Percentiles rank a stretch among this genome's conserved stretches.
phyloP scores from a whole-genome alignment of 2,888 invertebrate species.

The Biston betularia region DNA sequence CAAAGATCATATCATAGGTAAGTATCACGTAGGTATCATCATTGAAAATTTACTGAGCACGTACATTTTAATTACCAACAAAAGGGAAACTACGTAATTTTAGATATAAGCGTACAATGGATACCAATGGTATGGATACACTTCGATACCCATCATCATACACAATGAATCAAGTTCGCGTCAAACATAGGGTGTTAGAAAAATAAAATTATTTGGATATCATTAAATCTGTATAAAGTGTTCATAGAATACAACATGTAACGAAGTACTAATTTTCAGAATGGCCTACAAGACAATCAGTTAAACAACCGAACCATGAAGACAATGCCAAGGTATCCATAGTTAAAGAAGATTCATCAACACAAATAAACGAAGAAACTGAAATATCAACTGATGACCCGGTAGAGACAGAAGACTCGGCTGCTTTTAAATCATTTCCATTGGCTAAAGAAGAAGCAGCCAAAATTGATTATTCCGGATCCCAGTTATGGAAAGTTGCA shows the following conservation, averaged over 20 bases:
- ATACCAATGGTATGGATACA: constrained; percentile 3
- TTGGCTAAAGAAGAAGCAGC: constrained; percentile 51
- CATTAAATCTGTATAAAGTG: constrained; percentile 32
- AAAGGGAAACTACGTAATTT: constrained; percentile 42
- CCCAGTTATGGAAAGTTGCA: constrained; percentile 91
- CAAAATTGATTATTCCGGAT: constrained; percentile 89
- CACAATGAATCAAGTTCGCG: constrained; percentile 44
- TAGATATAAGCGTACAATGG: constrained; percentile 33
- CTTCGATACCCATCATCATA: constrained; percentile 36
- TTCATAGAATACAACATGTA: constrained; percentile 18
- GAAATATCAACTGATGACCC: constrained; percentile 48
- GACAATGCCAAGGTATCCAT: constrained; percentile 43
- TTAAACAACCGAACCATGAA: constrained; percentile 66
- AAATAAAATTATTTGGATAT: constrained; percentile 9
- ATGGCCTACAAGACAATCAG: constrained; percentile 71
- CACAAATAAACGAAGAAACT: constrained; percentile 43
- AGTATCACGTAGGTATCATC: constrained; percentile 31
- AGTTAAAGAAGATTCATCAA: constrained; percentile 40
- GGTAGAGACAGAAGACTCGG: constrained; percentile 38
- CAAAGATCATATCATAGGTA: constrained; percentile 32
- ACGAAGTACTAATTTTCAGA: constrained; percentile 57
- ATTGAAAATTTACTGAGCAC: constrained; percentile 44
- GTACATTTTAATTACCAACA: constrained; percentile 43
- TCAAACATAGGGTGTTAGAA: constrained; percentile 1
- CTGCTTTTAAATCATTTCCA: constrained; percentile 45